Conservation (phyloP, 2,113 vertebrate genomes). For the Craseonycteris thonglongyai region DNA sequence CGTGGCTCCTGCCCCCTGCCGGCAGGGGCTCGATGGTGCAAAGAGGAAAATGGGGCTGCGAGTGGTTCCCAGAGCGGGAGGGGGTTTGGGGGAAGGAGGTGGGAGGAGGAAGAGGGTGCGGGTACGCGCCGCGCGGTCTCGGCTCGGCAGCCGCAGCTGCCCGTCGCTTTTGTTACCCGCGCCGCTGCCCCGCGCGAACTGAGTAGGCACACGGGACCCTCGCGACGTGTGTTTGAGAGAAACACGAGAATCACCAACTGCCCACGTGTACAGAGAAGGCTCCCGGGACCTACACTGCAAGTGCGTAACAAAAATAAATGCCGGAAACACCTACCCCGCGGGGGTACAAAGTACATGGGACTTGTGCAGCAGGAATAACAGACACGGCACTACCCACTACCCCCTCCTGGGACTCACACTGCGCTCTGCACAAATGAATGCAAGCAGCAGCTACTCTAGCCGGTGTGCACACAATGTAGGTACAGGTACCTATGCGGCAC, state of each 20-base stretch:
- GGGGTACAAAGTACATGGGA: constrained; percentile 26
- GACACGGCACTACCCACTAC: neutral
- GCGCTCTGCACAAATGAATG: neutral
- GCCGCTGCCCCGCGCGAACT: neutral
- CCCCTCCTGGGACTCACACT: neutral
- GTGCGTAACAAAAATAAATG: constrained; percentile 33
- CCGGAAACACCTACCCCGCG: constrained; percentile 47
- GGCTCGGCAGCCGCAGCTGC: neutral
- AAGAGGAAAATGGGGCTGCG: neutral
- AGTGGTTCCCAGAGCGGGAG: neutral
- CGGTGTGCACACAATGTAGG: neutral
- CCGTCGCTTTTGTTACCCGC: constrained; percentile 47
- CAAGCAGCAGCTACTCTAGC: neutral
- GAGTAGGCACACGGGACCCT: neutral
- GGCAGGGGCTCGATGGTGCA: neutral
- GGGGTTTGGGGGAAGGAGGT: neutral
- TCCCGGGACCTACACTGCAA: neutral
- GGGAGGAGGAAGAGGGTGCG: neutral
- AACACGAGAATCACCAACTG: constrained; percentile 15
- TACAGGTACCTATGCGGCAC: neutral
- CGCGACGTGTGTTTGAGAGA: neutral
- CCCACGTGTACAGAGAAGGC: constrained; percentile 9
- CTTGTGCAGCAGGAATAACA: neutral
- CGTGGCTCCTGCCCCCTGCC: neutral
- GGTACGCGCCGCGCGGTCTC: neutral